phyloP scores from a whole-genome alignment of 2,113 vertebrate species.

The Girardinichthys multiradiatus region DNA sequence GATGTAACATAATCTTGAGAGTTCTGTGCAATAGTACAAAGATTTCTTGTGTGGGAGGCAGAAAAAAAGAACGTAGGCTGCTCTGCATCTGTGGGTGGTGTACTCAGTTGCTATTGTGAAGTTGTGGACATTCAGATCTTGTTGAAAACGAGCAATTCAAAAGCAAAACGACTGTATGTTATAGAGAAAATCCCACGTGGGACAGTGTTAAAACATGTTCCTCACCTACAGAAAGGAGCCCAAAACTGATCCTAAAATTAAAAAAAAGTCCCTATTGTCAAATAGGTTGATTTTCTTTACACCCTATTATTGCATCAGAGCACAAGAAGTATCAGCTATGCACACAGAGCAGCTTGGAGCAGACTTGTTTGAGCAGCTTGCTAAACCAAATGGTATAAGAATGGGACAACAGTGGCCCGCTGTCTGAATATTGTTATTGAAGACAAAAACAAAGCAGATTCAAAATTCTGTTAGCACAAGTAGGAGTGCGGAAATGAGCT shows the following conservation, averaged over 20 bases:
- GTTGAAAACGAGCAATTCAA: not conserved
- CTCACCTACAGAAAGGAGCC: not conserved
- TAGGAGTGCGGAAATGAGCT: conserved; percentile 15
- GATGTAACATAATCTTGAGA: conserved; percentile 26
- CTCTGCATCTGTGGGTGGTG: conserved; percentile 15
- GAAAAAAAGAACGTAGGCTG: not conserved
- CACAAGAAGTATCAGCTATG: conserved; percentile 34
- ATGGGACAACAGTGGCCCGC: conserved; percentile 20
- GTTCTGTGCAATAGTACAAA: conserved; percentile 20
- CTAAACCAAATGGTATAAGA: conserved; percentile 35
- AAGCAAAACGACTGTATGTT: not conserved
- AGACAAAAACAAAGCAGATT: conserved; percentile 3
- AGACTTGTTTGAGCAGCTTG: conserved; percentile 40
- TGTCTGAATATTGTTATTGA: conserved; percentile 17
- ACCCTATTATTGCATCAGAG: conserved; percentile 31
- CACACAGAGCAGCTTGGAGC: conserved; percentile 40
- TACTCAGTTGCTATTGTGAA: conserved; percentile 23
- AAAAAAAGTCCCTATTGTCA: not conserved
- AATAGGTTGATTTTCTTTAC: conserved; percentile 1
- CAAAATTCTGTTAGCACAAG: conserved; percentile 12
- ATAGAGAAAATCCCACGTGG: not conserved
- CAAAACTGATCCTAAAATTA: not conserved
- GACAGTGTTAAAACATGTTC: not conserved
- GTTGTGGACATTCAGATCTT: conserved; percentile 7
- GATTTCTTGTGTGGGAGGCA: conserved; percentile 15